Evolutionary conservation across 2,888 invertebrate species (phyloP).

Genomic region (Synergus laeviventris): DNA sequence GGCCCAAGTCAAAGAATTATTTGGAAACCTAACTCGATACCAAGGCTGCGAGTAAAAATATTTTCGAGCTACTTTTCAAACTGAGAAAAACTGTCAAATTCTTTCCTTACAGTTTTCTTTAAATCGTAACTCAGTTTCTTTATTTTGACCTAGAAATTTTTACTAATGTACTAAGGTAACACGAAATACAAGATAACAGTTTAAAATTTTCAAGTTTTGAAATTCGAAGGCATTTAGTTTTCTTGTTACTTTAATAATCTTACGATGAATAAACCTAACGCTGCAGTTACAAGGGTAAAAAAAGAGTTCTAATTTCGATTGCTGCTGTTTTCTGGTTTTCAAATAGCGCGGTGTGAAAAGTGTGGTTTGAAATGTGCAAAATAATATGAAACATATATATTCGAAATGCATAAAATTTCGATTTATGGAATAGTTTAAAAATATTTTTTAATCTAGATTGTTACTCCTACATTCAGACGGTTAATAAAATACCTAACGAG

Average conservation of each 20-base stretch:
- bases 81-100: background rate
- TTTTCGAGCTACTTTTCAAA: background rate
- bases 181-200: background rate
- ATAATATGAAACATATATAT: slow-evolving; percentile 9
- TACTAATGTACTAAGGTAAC: background rate
- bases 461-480: background rate
- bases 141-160: background rate
- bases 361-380: slow-evolving; percentile 1
- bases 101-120: background rate
- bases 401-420: slow-evolving; percentile 1
- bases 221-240: background rate
- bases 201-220: background rate
- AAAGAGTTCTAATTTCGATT: background rate
- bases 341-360: background rate
- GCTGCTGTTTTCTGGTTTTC: background rate
- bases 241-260: background rate
- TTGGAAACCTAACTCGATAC: background rate
- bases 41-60: background rate
- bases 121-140: background rate
- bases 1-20: background rate
- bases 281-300: background rate
- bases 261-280: background rate
- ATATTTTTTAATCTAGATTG: background rate
- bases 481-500: background rate
- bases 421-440: background rate